Evolutionary conservation across 2,888 invertebrate species (phyloP).

Genomic region (Dasypolia templi): DNA sequence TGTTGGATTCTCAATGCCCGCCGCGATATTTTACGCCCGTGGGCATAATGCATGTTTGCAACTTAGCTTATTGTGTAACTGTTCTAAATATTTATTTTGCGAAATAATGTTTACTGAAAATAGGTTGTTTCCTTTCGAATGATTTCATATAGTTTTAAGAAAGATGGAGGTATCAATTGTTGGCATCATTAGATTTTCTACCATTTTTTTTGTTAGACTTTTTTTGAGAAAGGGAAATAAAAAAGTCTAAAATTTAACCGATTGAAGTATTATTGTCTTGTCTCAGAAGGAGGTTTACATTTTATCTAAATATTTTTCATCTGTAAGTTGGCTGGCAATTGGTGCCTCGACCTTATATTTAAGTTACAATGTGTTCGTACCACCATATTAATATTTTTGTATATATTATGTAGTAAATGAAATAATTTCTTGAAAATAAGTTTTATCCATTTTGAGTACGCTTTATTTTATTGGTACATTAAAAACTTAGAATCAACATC

Average conservation of each 20-base stretch:
- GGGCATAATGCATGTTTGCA: constrained; percentile 41
- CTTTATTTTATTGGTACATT: constrained; percentile 53
- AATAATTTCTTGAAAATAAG: constrained; percentile 51
- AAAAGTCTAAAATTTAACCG: not conserved
- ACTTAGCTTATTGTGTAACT: constrained; percentile 57
- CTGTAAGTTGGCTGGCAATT: constrained; percentile 26
- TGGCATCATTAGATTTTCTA: not conserved
- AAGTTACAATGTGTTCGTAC: constrained; percentile 78
- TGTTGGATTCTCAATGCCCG: not conserved
- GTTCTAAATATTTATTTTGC: constrained; percentile 47
- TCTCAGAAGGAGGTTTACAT: constrained; percentile 27
- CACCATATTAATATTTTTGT: constrained; percentile 77
- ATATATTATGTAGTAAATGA: constrained; percentile 69
- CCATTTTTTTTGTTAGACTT: not conserved
- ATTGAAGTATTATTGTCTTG: constrained; percentile 1
- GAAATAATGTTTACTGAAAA: constrained; percentile 42
- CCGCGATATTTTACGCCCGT: not conserved
- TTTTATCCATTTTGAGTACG: constrained; percentile 50
- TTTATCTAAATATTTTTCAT: not conserved
- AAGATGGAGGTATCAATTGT: constrained; percentile 42
- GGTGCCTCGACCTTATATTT: constrained; percentile 47
- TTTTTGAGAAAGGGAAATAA: constrained; percentile 12
- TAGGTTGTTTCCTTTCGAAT: constrained; percentile 56
- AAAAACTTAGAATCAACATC: constrained; percentile 39
- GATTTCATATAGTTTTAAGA: constrained; percentile 63